Percentiles rank a stretch among this genome's conserved stretches.
These are phyloP conservation scores for Hepsetus odoe DNA, from an alignment of 2,113 vertebrate genomes.

Conservation along the genomic window DNA sequence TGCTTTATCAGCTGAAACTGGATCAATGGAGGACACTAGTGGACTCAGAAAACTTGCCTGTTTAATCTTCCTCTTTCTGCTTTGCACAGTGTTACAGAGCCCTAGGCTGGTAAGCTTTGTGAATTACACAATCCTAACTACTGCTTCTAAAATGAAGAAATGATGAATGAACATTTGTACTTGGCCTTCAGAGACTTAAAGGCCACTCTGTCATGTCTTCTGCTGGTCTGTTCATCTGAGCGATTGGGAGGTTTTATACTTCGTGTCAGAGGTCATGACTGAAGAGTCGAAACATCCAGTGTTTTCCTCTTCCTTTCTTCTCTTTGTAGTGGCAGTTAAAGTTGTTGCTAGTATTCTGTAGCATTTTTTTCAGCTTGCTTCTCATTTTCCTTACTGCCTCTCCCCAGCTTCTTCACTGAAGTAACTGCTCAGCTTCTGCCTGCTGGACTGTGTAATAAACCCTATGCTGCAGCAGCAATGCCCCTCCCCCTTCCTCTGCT, in stretches of 20 bases:
- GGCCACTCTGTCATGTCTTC: not conserved
- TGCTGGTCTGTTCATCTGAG: not conserved
- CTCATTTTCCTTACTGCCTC: not conserved
- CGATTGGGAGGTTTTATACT: not conserved
- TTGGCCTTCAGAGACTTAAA: not conserved
- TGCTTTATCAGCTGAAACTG: not conserved
- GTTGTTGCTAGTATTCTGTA: not conserved
- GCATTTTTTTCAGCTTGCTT: conserved; percentile 11
- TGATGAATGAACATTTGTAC: not conserved
- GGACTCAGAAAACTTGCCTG: not conserved
- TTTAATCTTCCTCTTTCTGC: conserved; percentile 7
- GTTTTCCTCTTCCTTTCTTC: not conserved
- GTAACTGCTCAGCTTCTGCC: conserved; percentile 39
- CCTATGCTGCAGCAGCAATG: conserved; percentile 6
- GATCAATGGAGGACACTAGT: not conserved
- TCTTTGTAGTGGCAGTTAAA: conserved; percentile 2
- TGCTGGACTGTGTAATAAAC: conserved; percentile 48
- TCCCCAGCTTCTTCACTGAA: conserved; percentile 9
- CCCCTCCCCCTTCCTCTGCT: conserved; percentile 53
- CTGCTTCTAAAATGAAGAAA: conserved; percentile 2
- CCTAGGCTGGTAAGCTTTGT: not conserved
- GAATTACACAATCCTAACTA: not conserved
- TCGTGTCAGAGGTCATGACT: not conserved
- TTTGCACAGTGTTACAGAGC: conserved; percentile 2
- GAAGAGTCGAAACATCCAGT: not conserved